These are phyloP conservation scores for Cepaea hortensis DNA, from an alignment of 2,888 invertebrate genomes.

Conservation along the genomic window DNA sequence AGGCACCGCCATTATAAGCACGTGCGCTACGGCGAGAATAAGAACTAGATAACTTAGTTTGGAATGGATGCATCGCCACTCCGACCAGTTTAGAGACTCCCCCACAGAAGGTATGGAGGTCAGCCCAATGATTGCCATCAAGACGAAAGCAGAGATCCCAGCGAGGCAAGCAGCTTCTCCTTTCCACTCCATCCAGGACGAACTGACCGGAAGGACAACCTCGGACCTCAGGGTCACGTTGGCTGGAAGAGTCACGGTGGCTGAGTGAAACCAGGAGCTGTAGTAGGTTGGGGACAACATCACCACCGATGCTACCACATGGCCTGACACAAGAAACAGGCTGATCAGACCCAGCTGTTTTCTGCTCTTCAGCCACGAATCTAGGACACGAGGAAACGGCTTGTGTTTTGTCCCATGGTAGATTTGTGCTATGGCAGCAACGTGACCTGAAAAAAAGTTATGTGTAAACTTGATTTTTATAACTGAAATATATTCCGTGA, in stretches of 20 bases:
- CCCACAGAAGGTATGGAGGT: slow-evolving; percentile 66
- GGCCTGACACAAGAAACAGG: slow-evolving; percentile 61
- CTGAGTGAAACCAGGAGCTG: slow-evolving; percentile 60
- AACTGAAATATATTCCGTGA: neutral
- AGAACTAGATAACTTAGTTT: slow-evolving; percentile 62
- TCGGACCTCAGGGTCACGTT: slow-evolving; percentile 54
- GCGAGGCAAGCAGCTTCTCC: slow-evolving; percentile 65
- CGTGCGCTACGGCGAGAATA: slow-evolving; percentile 61
- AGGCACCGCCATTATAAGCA: slow-evolving; percentile 63
- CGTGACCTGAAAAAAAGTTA: slow-evolving; percentile 10
- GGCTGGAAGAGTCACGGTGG: slow-evolving; percentile 52
- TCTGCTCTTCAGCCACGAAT: slow-evolving; percentile 51
- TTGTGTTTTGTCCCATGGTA: slow-evolving; percentile 68
- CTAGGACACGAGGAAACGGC: slow-evolving; percentile 66
- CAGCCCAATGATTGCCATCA: slow-evolving; percentile 62
- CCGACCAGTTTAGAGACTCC: slow-evolving; percentile 67
- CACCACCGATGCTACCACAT: slow-evolving; percentile 65
- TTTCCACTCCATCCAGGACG: slow-evolving; percentile 67
- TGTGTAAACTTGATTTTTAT: neutral
- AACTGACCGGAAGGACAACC: slow-evolving; percentile 19
- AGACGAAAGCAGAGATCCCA: slow-evolving; percentile 63
- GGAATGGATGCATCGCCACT: slow-evolving; percentile 71
- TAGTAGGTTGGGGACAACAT: slow-evolving; percentile 67
- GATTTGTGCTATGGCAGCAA: slow-evolving; percentile 54
- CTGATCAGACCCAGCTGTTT: slow-evolving; percentile 69